Conservation (phyloP, 1,140 invertebrate genomes). For the Ceratina calcarata region DNA sequence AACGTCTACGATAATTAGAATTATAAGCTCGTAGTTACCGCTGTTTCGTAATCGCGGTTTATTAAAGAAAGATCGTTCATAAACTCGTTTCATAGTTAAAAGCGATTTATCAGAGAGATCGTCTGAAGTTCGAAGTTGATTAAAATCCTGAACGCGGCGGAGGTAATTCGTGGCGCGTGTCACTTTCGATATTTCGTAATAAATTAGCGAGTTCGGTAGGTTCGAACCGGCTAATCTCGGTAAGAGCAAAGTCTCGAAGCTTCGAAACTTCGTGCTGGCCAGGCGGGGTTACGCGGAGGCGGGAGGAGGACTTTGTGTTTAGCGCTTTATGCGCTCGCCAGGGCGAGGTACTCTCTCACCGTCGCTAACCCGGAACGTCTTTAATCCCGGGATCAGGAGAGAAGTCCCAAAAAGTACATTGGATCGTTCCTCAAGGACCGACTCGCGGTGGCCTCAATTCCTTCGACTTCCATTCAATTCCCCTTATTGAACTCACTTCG, state of each 20-base stretch:
- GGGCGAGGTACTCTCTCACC: background rate
- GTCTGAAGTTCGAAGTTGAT: background rate
- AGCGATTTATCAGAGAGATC: background rate
- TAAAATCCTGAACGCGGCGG: background rate
- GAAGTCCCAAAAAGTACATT: background rate
- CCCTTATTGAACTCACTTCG: slow-evolving; percentile 1
- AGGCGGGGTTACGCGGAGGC: background rate
- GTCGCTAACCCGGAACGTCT: background rate
- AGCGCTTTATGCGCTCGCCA: slow-evolving; percentile 56
- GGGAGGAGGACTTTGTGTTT: slow-evolving; percentile 57
- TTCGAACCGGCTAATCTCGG: slow-evolving; percentile 58
- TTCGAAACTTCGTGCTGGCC: slow-evolving; percentile 47
- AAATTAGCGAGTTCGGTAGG: slow-evolving; percentile 21
- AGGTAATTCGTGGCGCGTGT: background rate
- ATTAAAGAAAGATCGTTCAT: background rate
- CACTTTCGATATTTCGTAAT: slow-evolving; percentile 25
- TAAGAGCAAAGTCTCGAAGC: slow-evolving; percentile 63
- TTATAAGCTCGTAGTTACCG: background rate
- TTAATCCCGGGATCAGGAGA: background rate
- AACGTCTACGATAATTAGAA: no score
- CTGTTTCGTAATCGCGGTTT: background rate
- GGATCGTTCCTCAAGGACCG: background rate
- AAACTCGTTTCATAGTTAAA: background rate
- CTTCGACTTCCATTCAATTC: background rate
- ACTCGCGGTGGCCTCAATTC: background rate